A percentile compares a stretch with the other conserved stretches of the same genome.
Evolutionary conservation across 2,797 vertebrate genomes (phyloP).

Genomic region (Lagorchestes hirsutus): DNA sequence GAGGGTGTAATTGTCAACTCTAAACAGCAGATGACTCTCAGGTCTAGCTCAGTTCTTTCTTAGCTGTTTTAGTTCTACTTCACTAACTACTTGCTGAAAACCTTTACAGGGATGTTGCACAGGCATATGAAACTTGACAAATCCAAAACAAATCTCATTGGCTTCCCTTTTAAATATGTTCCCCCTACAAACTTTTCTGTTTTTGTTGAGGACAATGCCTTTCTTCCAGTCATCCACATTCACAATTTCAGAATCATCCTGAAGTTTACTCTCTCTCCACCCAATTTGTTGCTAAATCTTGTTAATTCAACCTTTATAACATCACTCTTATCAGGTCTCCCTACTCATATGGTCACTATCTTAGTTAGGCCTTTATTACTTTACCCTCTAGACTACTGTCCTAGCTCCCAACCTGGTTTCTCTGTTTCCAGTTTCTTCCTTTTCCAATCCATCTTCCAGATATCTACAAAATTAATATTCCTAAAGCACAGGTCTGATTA

Average conservation of each 20-base stretch:
- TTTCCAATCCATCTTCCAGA: not conserved
- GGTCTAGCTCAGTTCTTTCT: not conserved
- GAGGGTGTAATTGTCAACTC: not conserved
- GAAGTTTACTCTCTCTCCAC: not conserved
- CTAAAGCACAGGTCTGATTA: not conserved
- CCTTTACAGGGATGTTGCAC: not conserved
- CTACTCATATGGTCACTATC: not conserved
- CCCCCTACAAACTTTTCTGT: not conserved
- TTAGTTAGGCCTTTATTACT: not conserved
- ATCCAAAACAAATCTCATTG: not conserved
- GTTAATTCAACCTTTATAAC: not conserved
- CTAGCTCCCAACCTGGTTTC: not conserved
- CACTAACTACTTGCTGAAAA: not conserved
- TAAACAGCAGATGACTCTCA: not conserved
- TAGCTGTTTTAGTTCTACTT: not conserved
- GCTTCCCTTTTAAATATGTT: not conserved
- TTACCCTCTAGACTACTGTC: not conserved
- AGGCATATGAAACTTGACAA: not conserved
- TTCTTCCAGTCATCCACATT: not conserved
- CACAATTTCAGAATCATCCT: not conserved
- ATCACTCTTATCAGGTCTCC: not conserved
- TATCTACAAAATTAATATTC: not conserved
- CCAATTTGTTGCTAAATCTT: not conserved
- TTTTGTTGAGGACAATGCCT: not conserved
- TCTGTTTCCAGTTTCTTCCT: not conserved